Evolutionary conservation across 2,888 invertebrate species (phyloP).

Genomic region (Sesia apiformis): DNA sequence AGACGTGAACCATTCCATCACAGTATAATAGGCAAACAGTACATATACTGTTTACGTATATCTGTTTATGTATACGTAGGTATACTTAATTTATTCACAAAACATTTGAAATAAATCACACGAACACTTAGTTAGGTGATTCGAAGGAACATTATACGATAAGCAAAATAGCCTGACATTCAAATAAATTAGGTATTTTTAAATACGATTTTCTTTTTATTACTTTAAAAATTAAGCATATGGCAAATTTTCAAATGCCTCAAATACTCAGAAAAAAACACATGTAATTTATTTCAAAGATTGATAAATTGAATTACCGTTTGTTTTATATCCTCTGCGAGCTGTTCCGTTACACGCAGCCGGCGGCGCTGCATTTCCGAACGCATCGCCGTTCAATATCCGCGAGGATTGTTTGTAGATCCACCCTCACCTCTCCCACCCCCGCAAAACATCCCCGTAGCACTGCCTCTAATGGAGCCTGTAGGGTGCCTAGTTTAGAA

Average conservation of each 20-base stretch:
- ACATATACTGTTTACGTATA: neutral
- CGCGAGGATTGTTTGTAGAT: slow-evolving; percentile 68
- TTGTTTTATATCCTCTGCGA: neutral
- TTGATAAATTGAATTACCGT: neutral
- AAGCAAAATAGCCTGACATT: too few species aligned
- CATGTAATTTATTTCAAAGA: too few species aligned
- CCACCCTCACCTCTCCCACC: slow-evolving; percentile 23
- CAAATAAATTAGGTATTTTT: too few species aligned
- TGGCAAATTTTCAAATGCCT: too few species aligned
- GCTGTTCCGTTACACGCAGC: slow-evolving; percentile 46
- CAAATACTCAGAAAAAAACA: too few species aligned
- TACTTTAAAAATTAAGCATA: too few species aligned
- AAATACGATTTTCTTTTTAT: too few species aligned
- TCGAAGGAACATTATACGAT: too few species aligned
- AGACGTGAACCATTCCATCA: slow-evolving; percentile 21
- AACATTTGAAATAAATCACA: too few species aligned
- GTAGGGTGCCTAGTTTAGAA: slow-evolving; percentile 39
- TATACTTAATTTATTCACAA: too few species aligned
- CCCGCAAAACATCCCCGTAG: neutral
- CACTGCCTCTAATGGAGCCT: slow-evolving; percentile 36
- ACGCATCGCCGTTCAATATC: slow-evolving; percentile 72
- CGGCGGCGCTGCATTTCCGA: slow-evolving; percentile 61
- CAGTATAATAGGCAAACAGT: neutral
- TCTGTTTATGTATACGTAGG: too few species aligned
- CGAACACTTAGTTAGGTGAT: too few species aligned